phyloP scores from a whole-genome alignment of 1,140 invertebrate species.

The Brachionus paranguensis region DNA sequence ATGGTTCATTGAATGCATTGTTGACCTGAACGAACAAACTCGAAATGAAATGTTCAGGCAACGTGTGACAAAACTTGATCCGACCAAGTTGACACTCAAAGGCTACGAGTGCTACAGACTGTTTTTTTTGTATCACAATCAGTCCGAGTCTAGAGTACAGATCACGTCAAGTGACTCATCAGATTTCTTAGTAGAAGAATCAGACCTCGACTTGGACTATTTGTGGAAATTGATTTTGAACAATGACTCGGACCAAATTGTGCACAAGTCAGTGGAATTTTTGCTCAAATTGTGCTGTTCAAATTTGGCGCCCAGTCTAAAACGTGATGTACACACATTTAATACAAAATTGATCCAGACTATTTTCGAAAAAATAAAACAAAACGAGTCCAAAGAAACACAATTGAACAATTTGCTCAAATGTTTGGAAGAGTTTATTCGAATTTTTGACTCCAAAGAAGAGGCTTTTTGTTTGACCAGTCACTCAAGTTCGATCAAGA shows the following conservation, averaged over 20 bases:
- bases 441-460: not conserved
- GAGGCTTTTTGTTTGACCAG: not conserved
- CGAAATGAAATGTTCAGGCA: constrained; percentile 58
- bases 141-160: constrained; percentile 55
- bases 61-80: constrained; percentile 56
- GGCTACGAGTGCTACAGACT: constrained; percentile 59
- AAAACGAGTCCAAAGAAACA: not conserved
- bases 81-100: constrained; percentile 53
- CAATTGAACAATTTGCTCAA: not conserved
- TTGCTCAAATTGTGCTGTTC: constrained; percentile 57
- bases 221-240: constrained; percentile 58
- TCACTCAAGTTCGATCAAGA: not conserved
- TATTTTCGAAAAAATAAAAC: constrained; percentile 58
- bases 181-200: constrained; percentile 16
- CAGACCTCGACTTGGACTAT: not conserved
- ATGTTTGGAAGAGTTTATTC: constrained; percentile 16
- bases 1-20: constrained; percentile 58
- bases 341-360: constrained; percentile 48
- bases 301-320: constrained; percentile 52
- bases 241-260: constrained; percentile 55
- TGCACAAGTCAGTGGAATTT: constrained; percentile 56
- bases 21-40: constrained; percentile 58
- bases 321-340: constrained; percentile 54
- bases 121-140: constrained; percentile 59
- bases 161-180: constrained; percentile 42